Conservation (phyloP, 2,113 vertebrate genomes). For the Microtus montanus region DNA sequence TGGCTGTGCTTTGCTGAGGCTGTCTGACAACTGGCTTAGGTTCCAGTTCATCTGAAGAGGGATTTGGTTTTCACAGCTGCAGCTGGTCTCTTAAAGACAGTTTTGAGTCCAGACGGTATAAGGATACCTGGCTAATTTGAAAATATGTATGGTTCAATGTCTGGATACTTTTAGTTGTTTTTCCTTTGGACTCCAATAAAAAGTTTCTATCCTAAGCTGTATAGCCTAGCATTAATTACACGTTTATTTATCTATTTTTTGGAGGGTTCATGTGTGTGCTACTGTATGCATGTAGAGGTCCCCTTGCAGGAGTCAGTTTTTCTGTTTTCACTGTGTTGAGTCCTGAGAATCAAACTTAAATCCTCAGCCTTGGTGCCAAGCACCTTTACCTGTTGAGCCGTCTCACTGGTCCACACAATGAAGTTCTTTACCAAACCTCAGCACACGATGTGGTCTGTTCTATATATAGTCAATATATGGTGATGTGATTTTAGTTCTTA, state of each 20-base stretch:
- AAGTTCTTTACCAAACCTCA: not conserved
- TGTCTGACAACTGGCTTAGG: constrained; percentile 73
- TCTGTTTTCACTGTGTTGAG: not conserved
- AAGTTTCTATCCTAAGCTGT: constrained; percentile 93
- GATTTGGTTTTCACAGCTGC: constrained; percentile 83
- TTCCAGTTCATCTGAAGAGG: constrained; percentile 78
- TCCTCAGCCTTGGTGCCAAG: not conserved
- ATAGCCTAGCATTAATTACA: constrained; percentile 92
- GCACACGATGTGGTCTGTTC: not conserved
- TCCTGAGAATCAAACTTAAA: not conserved
- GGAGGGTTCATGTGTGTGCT: not conserved
- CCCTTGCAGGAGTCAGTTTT: not conserved
- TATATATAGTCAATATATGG: not conserved
- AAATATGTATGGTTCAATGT: constrained; percentile 95
- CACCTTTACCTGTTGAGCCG: not conserved
- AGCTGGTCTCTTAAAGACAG: constrained; percentile 81
- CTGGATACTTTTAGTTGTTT: constrained; percentile 79
- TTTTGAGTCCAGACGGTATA: constrained; percentile 87
- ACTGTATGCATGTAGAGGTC: not conserved
- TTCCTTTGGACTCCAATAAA: constrained; percentile 96
- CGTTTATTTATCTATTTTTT: not conserved
- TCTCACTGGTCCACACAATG: not conserved
- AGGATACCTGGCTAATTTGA: constrained; percentile 93
- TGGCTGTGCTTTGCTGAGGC: constrained; percentile 77
- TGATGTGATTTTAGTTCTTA: not conserved